Base-by-base conservation (phyloP, 2,888 invertebrate genomes). In the Polyommatus iphigenia region DNA sequence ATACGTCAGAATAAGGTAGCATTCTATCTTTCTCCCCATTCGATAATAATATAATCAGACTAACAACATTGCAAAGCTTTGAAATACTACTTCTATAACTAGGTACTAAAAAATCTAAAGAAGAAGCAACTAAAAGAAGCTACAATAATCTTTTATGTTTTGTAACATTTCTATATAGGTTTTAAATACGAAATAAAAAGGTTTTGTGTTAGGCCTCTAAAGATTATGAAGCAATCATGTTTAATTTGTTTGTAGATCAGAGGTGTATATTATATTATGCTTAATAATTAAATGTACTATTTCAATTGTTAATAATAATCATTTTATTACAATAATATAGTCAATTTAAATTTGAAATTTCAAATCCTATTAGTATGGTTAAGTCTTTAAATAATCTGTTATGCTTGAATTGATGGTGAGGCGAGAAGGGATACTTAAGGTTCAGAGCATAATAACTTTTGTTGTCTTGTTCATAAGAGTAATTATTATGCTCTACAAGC, bases 51-150 rank as follows among this genome's bases (percentile, higher is more conserved):
- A 50, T 50, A 54, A 54, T 54, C 54, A 41, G n/a, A 15, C 24
- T 46, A 50, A 13, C 15, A 29, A 75, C 54, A 54, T 50, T 29
- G 75, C 75, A 24, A 75, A 75, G 75, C 75, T 13, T 73, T 41
- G 7, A 46, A 50, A 0, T 72, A 72, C 3, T n/a, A n/a, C n/a
- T 46, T 73, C 20, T 20, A 73, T 72, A 36, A 41, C 36, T n/a
- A 73, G 29, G 7, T 2, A 32, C 71, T 13, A 71, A 71, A 32
- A 73, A 29, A 20, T 73, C 46, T 73, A 46, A 41, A 75, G 75
- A 75, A 75, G 54, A 75, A 75, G 75, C 75, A 75, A 75, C 20
- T 46, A 50, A 54, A 54, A 6, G 46, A 75, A 54, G 75, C 75
- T 75, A 54, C 50, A 54, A 18, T 75, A 41, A 18, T 36, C n/a